Base-by-base conservation (phyloP, 2,797 vertebrate genomes). In the Tympanoctomys barrerae region DNA sequence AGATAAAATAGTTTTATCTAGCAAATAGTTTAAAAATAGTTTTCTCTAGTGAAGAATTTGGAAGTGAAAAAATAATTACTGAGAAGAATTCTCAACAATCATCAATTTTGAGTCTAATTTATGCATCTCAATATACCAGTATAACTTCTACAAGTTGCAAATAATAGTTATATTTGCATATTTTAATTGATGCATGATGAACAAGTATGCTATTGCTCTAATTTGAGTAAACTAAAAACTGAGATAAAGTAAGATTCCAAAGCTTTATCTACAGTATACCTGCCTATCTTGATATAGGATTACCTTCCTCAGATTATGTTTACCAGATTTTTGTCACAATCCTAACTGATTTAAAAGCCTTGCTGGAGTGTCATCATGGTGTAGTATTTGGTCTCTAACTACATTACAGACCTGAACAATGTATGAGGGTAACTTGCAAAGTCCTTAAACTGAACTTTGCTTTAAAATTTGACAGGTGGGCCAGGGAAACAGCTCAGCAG, bases 41-140 rank as follows among this genome's bases (percentile, higher is more conserved):
- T 87, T 89, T 86, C 52, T 80, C 52, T 75, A 86, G 62, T 54
- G 93, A 97, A 95, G 66, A 90, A 80, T 26, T 89, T 84, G 46
- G 52, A 95, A 90, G 66, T 70, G 54, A 79, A 31, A 86, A 49
- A 79, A 49, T 13, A n/a, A 70, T 90, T 80, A 83, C 52, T 89
- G 36, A 83, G 46, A 94, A 92, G 31, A 68, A 73, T 82, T 84
- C 57, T 22, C 88, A 61, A 57, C 5, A 59, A 81, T 61, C 24
- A n/a, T 84, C 28, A 46, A 80, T 81, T 94, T n/a, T 57, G n/a
- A 91, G 42, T 90, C 22, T 28, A 91, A 91, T 71, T 93, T 91
- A 82, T 85, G 9, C 12, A 94, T 79, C 33, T 82, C 16, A 36
- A 26, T 91, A 87, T 73, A 79, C 62, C 26, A 31, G 24, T 42